phyloP scores from a whole-genome alignment of 2,797 vertebrate species.

The Glossophaga mutica region DNA sequence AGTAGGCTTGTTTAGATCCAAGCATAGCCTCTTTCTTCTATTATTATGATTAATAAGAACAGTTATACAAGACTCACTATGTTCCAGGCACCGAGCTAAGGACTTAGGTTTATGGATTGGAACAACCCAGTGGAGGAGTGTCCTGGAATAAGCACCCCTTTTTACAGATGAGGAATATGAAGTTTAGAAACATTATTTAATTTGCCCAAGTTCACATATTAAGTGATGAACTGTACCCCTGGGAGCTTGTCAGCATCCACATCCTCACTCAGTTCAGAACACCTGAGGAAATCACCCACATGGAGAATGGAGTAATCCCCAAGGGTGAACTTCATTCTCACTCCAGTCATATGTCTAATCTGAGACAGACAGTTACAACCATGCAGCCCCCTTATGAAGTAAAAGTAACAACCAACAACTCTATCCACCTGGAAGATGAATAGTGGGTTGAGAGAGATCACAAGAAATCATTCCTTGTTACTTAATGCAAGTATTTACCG shows the following conservation, averaged over 20 bases:
- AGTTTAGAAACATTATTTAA: background rate
- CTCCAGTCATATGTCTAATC: background rate
- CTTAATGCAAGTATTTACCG: background rate
- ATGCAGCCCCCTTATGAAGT: background rate
- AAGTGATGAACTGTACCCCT: background rate
- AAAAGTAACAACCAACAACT: background rate
- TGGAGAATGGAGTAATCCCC: background rate
- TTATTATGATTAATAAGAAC: background rate
- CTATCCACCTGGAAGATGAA: background rate
- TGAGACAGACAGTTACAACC: background rate
- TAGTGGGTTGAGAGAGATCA: background rate
- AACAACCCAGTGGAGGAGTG: too few relatives aligned
- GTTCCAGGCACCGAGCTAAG: background rate
- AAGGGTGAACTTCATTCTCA: background rate
- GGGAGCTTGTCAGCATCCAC: background rate
- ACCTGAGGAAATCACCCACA: background rate
- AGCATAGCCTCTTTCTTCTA: background rate
- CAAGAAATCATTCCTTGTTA: background rate
- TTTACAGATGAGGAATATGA: background rate
- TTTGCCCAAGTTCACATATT: background rate
- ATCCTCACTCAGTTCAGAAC: background rate
- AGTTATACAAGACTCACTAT: background rate
- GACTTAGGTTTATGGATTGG: background rate
- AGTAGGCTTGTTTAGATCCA: background rate
- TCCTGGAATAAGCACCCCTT: background rate